A percentile compares a stretch with the other conserved stretches of the same genome.
Evolutionary conservation across 2,888 invertebrate species (phyloP).

Genomic region (Exephanes ischioxanthus): DNA sequence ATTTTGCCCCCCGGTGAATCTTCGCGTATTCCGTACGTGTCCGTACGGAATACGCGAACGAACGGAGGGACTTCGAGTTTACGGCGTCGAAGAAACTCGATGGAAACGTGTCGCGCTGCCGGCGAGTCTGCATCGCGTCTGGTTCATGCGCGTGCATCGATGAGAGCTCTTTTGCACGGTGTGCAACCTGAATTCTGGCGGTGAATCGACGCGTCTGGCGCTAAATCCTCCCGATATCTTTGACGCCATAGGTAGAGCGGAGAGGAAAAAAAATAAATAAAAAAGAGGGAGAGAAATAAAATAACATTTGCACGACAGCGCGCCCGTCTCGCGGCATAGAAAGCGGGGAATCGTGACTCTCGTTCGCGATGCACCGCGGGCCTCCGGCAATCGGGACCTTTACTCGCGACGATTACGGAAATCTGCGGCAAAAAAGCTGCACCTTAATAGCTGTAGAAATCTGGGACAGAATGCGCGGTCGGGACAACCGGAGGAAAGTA

Average conservation of each 20-base stretch:
- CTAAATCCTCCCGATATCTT: constrained; percentile 36
- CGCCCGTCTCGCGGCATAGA: constrained; percentile 18
- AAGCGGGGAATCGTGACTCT: constrained; percentile 45
- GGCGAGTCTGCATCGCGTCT: constrained; percentile 37
- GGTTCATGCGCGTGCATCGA: constrained; percentile 20
- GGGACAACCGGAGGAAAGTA: background rate
- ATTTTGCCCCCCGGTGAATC: background rate
- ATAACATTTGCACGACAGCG: constrained; percentile 23
- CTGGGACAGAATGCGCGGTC: background rate
- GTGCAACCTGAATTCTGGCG: constrained; percentile 1
- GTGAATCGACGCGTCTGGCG: constrained; percentile 1
- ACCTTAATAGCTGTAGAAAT: constrained; percentile 18
- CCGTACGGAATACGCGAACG: background rate
- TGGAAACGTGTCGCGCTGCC: constrained; percentile 39
- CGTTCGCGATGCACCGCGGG: constrained; percentile 1
- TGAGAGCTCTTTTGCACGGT: background rate
- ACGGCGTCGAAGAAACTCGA: background rate
- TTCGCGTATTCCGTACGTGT: background rate
- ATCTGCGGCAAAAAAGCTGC: constrained; percentile 16
- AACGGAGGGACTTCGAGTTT: constrained; percentile 11
- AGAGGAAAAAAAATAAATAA: background rate
- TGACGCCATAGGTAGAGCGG: background rate
- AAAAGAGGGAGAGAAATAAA: constrained; percentile 7
- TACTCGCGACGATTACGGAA: constrained; percentile 45
- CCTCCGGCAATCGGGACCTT: constrained; percentile 15